Percentiles rank a stretch among this genome's conserved stretches.
These are phyloP conservation scores for Ptychoptera contaminata DNA, from an alignment of 2,888 invertebrate genomes.

Conservation along the genomic window DNA sequence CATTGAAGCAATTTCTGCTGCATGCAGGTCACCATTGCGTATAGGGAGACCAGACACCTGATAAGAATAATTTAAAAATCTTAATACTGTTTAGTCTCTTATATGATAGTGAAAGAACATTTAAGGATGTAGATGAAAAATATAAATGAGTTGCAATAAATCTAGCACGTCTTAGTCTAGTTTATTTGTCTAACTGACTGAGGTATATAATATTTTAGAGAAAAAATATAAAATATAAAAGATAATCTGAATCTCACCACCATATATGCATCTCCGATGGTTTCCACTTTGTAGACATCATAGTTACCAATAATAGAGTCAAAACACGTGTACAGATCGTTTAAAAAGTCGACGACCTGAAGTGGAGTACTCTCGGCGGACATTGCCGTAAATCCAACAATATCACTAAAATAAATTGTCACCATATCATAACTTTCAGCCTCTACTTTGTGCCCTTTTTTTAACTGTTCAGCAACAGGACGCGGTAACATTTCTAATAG, in stretches of 20 bases:
- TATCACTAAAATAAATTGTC: conserved; percentile 90
- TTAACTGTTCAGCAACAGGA: conserved; percentile 84
- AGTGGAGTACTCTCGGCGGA: conserved; percentile 82
- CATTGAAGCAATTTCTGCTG: conserved; percentile 88
- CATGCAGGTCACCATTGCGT: conserved; percentile 76
- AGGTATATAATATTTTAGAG: no score
- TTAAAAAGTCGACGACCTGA: conserved; percentile 83
- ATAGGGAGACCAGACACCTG: conserved; percentile 78
- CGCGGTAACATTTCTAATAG: conserved; percentile 77
- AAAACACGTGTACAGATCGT: conserved; percentile 87
- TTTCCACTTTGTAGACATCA: conserved; percentile 88
- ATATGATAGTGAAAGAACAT: no score
- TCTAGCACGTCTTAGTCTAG: no score
- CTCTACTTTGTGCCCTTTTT: conserved; percentile 74
- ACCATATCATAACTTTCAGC: conserved; percentile 76
- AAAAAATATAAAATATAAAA: neutral
- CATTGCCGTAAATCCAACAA: conserved; percentile 85
- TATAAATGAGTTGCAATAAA: no score
- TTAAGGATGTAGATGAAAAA: no score
- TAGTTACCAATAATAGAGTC: conserved; percentile 87
- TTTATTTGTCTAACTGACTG: neutral
- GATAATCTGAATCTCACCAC: conserved; percentile 44
- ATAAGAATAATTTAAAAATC: neutral
- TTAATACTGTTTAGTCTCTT: conserved; percentile 5
- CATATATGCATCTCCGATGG: conserved; percentile 87